phyloP scores from a whole-genome alignment of 2,888 invertebrate species.

The Morpho helenor region DNA sequence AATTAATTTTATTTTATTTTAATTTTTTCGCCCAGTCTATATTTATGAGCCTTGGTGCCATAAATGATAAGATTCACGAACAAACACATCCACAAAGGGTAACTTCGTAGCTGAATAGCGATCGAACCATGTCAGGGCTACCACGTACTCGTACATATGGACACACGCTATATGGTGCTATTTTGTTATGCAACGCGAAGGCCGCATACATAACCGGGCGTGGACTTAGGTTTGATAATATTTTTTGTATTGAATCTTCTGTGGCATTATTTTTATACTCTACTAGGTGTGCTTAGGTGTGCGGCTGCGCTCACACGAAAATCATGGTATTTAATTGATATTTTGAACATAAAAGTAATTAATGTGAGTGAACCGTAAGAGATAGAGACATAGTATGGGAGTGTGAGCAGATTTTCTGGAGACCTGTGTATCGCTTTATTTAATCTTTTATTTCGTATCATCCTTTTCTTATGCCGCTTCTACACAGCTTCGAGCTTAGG shows the following conservation, averaged over 20 bases:
- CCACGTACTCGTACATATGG: slow-evolving; percentile 62
- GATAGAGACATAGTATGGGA: too few relatives aligned
- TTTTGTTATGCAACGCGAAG: slow-evolving; percentile 44
- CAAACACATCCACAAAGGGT: slow-evolving; percentile 44
- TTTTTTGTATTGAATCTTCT: slow-evolving; percentile 13
- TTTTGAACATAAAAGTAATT: too few relatives aligned
- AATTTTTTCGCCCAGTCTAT: neutral
- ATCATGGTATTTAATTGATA: too few relatives aligned
- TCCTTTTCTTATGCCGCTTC: too few relatives aligned
- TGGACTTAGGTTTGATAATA: slow-evolving; percentile 22
- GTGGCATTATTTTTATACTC: neutral
- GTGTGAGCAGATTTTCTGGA: too few relatives aligned
- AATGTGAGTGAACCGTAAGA: too few relatives aligned
- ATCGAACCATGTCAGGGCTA: slow-evolving; percentile 70
- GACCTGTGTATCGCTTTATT: too few relatives aligned
- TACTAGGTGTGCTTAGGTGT: too few relatives aligned
- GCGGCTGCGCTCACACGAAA: too few relatives aligned
- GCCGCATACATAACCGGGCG: slow-evolving; percentile 28
- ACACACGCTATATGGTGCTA: slow-evolving; percentile 45
- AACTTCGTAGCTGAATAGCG: slow-evolving; percentile 54
- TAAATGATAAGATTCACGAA: slow-evolving; percentile 9
- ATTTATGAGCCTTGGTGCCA: slow-evolving; percentile 7
- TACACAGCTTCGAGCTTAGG: too few relatives aligned
- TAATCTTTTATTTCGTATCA: too few relatives aligned
- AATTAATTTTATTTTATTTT: too few relatives aligned